Conservation (phyloP, 2,888 invertebrate species). For the Euproctis similis region DNA sequence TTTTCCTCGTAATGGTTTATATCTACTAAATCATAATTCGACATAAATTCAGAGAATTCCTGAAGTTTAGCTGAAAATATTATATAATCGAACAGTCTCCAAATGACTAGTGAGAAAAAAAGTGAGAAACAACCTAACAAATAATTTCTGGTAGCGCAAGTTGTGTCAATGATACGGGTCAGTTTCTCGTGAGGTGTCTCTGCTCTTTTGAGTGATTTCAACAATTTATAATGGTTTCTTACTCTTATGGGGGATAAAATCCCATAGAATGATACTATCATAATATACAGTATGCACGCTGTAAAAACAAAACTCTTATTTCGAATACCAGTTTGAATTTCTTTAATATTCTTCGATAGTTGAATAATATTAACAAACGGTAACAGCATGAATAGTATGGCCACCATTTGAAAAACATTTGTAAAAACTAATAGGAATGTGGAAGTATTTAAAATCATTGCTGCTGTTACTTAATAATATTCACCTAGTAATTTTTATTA, state of each 20-base stretch:
- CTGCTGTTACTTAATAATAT: no score
- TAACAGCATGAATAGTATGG: conserved; percentile 35
- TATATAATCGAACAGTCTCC: conserved; percentile 45
- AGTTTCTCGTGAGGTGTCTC: conserved; percentile 33
- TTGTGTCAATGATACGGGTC: conserved; percentile 33
- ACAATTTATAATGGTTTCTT: conserved; percentile 24
- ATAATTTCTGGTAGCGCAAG: conserved; percentile 48
- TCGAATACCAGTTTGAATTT: conserved; percentile 11
- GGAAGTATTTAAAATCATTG: conserved; percentile 25
- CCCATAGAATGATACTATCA: conserved; percentile 29
- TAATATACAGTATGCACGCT: conserved; percentile 19
- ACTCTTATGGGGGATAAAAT: conserved; percentile 39
- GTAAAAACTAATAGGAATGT: conserved; percentile 27
- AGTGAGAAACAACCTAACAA: conserved; percentile 48
- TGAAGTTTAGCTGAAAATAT: conserved; percentile 52
- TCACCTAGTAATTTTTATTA: no score
- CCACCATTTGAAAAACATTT: conserved; percentile 43
- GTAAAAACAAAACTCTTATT: conserved; percentile 6
- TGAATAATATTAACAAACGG: conserved; percentile 36
- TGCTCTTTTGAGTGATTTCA: conserved; percentile 9
- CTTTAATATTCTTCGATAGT: conserved; percentile 34
- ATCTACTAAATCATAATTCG: conserved; percentile 45
- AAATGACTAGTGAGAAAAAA: conserved; percentile 40
- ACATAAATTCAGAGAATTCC: conserved; percentile 52
- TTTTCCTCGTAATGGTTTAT: conserved; percentile 22